Evolutionary conservation across 2,113 vertebrate genomes (phyloP), one percentile per base, ranked within the genome.

Genomic region (Peromyscus leucopus): DNA sequence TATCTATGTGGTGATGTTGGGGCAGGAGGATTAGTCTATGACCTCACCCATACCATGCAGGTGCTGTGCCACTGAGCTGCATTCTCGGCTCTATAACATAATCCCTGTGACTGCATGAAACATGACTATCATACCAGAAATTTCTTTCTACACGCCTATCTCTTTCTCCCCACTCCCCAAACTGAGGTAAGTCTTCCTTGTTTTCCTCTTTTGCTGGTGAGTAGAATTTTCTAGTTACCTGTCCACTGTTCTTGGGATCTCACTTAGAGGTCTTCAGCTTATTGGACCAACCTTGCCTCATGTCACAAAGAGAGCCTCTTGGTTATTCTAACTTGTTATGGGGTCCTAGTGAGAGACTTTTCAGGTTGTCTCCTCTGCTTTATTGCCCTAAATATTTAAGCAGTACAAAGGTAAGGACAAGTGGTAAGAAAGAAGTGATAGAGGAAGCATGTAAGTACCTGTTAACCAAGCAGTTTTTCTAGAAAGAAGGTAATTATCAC

Each of bases 351-450:
- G 63, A 55, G 10, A 94, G n/a, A 31, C 5, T 89, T 95, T 95
- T 91, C 86, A 85, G 51, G 42, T 93, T 71, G 90, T 89, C 19
- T 69, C 51, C 51, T 96, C 26, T 82, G 67, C 63, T 26, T 12
- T 88, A 7, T 48, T 96, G 65, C 39, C 57, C 17, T 93, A 90
- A 90, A 78, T 55, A 63, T 83, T 94, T 95, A 85, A 93, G 8
- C 46, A 57, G 21, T 67, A 48, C 11, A 61, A 92, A 88, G 31
- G 3, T 91, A 63, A 89, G 2, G 55, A 7, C 75, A 33, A 84
- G 16, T 63, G 39, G 46, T 84, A 21, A 17, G 48, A 84, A 89
- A 90, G 48, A 79, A 33, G 13, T 71, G 57, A n/a, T 91, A n/a
- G 71, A 15, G 46, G 86, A 96, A 28, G 36, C 39, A 42, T 86